These are phyloP conservation scores for Calcarius ornatus DNA, from an alignment of 2,113 vertebrate genomes.

Conservation along the genomic window DNA sequence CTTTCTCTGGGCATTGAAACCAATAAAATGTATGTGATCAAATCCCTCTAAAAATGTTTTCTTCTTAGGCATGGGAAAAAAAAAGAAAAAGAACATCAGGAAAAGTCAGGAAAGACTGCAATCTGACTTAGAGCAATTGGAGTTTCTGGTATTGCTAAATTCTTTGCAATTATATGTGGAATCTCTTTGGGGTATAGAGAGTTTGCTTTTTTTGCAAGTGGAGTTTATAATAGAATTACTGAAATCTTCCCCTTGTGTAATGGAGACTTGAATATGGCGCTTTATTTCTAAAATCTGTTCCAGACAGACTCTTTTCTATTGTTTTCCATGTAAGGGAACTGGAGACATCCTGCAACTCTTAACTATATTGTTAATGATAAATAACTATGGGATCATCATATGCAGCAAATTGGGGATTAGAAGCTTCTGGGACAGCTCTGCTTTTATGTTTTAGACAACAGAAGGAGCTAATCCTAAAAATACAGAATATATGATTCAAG, in stretches of 20 bases:
- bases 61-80: background rate
- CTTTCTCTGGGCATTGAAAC: background rate
- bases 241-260: background rate
- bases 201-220: background rate
- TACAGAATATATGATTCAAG: background rate
- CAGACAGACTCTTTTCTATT: background rate
- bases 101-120: background rate
- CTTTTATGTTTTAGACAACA: background rate
- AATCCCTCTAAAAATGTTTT: background rate
- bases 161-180: background rate
- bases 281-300: background rate
- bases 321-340: background rate
- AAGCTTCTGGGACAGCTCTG: background rate
- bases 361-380: background rate
- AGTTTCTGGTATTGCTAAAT: background rate
- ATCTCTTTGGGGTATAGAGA: background rate
- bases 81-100: background rate
- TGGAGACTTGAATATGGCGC: background rate
- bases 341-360: background rate
- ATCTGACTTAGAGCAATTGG: background rate
- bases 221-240: background rate
- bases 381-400: background rate
- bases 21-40: background rate
- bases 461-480: slow-evolving; percentile 12
- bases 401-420: background rate